phyloP scores from a whole-genome alignment of 1,140 invertebrate genomes.

The Sarcophaga bullata region DNA sequence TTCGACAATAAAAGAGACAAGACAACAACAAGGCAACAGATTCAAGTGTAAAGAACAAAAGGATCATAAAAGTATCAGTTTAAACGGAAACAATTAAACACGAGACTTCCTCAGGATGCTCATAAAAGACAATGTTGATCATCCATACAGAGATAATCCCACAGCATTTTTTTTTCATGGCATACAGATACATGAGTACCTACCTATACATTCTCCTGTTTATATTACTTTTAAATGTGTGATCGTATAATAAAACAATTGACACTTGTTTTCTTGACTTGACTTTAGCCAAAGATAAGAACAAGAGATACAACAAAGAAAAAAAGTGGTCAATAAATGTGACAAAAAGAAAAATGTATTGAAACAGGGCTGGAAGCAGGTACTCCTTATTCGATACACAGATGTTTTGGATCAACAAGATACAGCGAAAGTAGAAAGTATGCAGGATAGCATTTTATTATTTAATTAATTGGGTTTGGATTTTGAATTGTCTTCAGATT shows the following conservation, averaged over 20 bases:
- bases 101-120: constrained; percentile 48
- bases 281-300: neutral
- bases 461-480: too few relatives aligned
- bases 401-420: too few relatives aligned
- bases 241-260: neutral
- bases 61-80: constrained; percentile 40
- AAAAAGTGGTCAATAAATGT: constrained; percentile 30
- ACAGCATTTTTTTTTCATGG: constrained; percentile 8
- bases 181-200: neutral
- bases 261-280: too few relatives aligned
- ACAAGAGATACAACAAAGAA: neutral
- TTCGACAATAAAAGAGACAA: too few relatives aligned
- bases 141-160: neutral
- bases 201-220: constrained; percentile 6
- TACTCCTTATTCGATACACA: neutral
- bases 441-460: too few relatives aligned
- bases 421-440: too few relatives aligned
- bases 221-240: neutral
- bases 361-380: too few relatives aligned
- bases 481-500: too few relatives aligned
- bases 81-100: constrained; percentile 48
- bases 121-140: neutral
- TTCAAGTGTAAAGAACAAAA: constrained; percentile 25
- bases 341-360: neutral
- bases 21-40: constrained; percentile 17